Evolutionary conservation across 2,888 invertebrate genomes (phyloP), one percentile per base, ranked within the genome.

Genomic region (Netelia virgata): DNA sequence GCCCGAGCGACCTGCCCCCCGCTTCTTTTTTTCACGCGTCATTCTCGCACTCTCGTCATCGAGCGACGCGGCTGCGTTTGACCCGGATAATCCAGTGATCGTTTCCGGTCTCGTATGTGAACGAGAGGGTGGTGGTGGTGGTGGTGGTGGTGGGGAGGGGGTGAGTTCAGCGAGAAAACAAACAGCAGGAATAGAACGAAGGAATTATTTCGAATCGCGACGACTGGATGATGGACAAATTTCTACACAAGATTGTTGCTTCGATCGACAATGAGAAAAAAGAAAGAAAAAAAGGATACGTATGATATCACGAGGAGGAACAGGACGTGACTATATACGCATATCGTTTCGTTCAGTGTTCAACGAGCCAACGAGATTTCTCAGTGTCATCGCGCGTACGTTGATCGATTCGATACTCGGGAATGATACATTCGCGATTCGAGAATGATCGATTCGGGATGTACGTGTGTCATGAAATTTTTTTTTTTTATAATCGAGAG

Each of bases 401-500:
- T 61, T 84, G 79, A 84, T 80, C 43, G 72, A 80, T 80, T 68
- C n/a, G 64, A 18, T 72, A 66, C 72, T 59, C 74, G 43, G 72
- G 41, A 18, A 72, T 80, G 80, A 80, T 80, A 47, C 41, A 80
- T 83, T 70, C 64, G 43, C 41, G 57, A 79, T 76, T 79, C 43
- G 23, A 57, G 57, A 57, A 83, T 74, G 83, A 78, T 83, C 74
- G 69, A 79, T 79, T 74, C 57, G 64, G 16, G 28, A 68, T 47
- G 47, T 47, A 47, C 47, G 47, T 47, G 47, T 47, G 47, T 47
- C 14, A 14, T 3, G 11, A 8, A 11, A 14, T 5, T 11, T 11
- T 47, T 47, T 47, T 47, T 47, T 47, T 47, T 47, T 47, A 14
- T 47, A 9, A 47, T 14, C 0, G 10, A 10, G 10, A 10, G 14